Conservation (phyloP, 2,888 invertebrate species). For the Dryadula phaetusa region DNA sequence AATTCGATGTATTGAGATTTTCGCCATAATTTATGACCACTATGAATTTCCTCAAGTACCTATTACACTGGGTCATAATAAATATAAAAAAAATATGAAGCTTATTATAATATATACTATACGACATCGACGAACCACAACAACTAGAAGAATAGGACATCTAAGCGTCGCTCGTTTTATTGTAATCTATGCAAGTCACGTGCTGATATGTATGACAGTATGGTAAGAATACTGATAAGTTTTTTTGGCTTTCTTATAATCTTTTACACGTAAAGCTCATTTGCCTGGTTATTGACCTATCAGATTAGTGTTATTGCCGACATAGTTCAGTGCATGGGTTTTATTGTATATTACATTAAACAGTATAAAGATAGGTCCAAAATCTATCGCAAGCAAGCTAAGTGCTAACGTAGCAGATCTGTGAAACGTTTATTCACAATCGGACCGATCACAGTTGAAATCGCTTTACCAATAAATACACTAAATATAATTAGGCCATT, state of each 20-base stretch:
- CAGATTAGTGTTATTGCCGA: neutral
- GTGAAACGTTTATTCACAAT: slow-evolving; percentile 52
- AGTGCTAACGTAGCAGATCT: slow-evolving; percentile 37
- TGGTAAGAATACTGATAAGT: slow-evolving; percentile 76
- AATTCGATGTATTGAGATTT: slow-evolving; percentile 79
- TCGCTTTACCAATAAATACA: slow-evolving; percentile 77
- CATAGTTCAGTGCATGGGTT: neutral
- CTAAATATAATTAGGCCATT: slow-evolving; percentile 83
- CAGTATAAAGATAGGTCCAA: slow-evolving; percentile 25
- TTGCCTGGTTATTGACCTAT: slow-evolving; percentile 27
- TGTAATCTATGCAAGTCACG: slow-evolving; percentile 77
- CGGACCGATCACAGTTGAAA: slow-evolving; percentile 74
- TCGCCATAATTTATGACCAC: neutral
- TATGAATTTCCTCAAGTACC: neutral
- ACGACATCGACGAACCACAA: slow-evolving; percentile 70
- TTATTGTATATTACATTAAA: neutral
- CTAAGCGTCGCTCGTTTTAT: slow-evolving; percentile 49
- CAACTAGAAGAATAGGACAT: slow-evolving; percentile 63
- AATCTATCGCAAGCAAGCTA: slow-evolving; percentile 33
- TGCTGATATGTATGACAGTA: slow-evolving; percentile 81
- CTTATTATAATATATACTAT: slow-evolving; percentile 14
- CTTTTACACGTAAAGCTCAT: slow-evolving; percentile 22
- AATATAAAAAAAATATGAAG: slow-evolving; percentile 9
- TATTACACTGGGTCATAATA: no score
- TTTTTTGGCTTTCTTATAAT: slow-evolving; percentile 63